Evolutionary conservation across 2,113 vertebrate genomes (phyloP), one percentile per base, ranked within the genome.

Genomic region (Abramis brama): DNA sequence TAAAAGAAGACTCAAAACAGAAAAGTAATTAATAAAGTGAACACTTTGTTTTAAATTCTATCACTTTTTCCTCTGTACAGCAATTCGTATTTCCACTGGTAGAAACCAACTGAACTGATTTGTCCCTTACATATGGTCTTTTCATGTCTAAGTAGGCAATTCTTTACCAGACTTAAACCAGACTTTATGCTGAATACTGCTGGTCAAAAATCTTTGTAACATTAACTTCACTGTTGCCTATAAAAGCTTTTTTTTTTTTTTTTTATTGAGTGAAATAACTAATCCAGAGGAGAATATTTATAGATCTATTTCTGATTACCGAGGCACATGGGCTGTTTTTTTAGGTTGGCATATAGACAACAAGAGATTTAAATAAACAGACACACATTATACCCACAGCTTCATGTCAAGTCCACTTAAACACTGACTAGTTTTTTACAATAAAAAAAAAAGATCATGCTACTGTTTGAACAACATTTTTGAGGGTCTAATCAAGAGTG

Each of bases 391-490:
- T 55, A 70, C 84, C 8, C 47, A 15, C 30, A 25, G 43, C 12
- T 27, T 78, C 30, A 62, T 52, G 59, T 85, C 60, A 25, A 52
- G 47, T 45, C 27, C 75, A 64, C 60, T 47, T 50, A 79, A 85
- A 85, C 3, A 15, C 52, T n/a, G 50, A 30, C 21, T 30, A 0
- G 27, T 4, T 27, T 47, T 47, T 55, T 55, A 55, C 12, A 64
- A 64, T 27, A 60, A 45, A 47, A 60, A 43, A n/a, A 45, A 33
- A 21, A 60, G 30, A 57, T 3, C 19, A 57, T 57, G 19, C 19
- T 23, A 57, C 55, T 23, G 19, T 57, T 57, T 21, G 19, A 23
- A 57, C 19, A 8, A 57, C 2, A 57, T 57, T 57, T 50, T 57
- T 68, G 12, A 47, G 10, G 9, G 55, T n/a, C n/a, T 50, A 8